Evolutionary conservation across 2,888 invertebrate genomes (phyloP).

Genomic region (Drosophila borborema): DNA sequence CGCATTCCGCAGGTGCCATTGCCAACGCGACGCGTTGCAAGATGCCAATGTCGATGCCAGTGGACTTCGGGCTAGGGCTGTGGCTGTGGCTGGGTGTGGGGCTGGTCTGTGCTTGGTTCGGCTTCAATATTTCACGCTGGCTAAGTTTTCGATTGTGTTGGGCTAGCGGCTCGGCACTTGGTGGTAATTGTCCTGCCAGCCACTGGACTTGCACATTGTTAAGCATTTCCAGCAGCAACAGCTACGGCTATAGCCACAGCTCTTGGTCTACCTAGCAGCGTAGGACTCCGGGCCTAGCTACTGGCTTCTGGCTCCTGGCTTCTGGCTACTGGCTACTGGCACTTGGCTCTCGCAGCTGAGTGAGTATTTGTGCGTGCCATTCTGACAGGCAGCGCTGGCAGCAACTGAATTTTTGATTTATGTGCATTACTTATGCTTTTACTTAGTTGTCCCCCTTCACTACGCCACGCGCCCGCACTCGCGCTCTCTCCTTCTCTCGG

Average conservation of each 20-base stretch:
- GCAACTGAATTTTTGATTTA: slow-evolving; percentile 84
- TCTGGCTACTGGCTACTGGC: neutral
- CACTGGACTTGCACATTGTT: slow-evolving; percentile 69
- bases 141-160: slow-evolving; percentile 75
- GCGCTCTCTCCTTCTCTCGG: neutral
- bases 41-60: slow-evolving; percentile 41
- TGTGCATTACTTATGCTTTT: slow-evolving; percentile 83
- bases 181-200: slow-evolving; percentile 70
- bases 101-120: slow-evolving; percentile 1
- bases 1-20: slow-evolving; percentile 77
- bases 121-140: slow-evolving; percentile 78
- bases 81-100: no score
- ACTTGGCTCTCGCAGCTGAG: slow-evolving; percentile 47
- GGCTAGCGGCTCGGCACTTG: slow-evolving; percentile 57
- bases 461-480: neutral
- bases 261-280: neutral
- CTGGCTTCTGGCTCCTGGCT: neutral
- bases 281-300: slow-evolving; percentile 2
- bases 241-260: slow-evolving; percentile 1
- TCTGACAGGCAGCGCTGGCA: slow-evolving; percentile 74
- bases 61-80: neutral
- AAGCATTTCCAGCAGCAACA: slow-evolving; percentile 59
- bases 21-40: slow-evolving; percentile 33
- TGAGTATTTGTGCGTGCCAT: slow-evolving; percentile 79
- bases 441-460: slow-evolving; percentile 65